Percentiles rank a stretch among this genome's conserved stretches.
Conservation (phyloP, 2,888 invertebrate genomes). For the Zygaena filipendulae region DNA sequence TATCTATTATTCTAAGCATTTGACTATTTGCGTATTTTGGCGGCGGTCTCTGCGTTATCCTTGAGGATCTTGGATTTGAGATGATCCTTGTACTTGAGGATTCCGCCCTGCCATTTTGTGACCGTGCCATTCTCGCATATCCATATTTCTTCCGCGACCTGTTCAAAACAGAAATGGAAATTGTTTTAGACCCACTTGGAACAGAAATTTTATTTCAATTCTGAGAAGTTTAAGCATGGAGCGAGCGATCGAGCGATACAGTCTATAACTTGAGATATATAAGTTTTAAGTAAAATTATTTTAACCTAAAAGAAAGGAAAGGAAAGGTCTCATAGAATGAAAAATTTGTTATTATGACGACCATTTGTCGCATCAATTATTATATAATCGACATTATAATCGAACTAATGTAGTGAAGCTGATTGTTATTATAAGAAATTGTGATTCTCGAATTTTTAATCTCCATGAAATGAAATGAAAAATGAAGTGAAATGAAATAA, state of each 20-base stretch:
- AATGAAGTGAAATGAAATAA: too few species aligned
- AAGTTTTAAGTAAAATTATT: too few species aligned
- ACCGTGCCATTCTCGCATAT: slow-evolving; percentile 96
- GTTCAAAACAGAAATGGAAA: slow-evolving; percentile 19
- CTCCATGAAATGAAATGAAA: too few species aligned
- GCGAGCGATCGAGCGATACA: neutral
- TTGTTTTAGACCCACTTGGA: neutral
- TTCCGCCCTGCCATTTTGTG: slow-evolving; percentile 97
- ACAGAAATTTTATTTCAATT: neutral
- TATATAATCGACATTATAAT: too few species aligned
- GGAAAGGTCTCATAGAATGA: too few species aligned
- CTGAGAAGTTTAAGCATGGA: neutral
- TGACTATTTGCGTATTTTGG: slow-evolving; percentile 53
- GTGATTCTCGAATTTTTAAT: too few species aligned
- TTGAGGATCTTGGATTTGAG: slow-evolving; percentile 88
- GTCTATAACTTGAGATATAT: too few species aligned
- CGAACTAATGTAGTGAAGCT: too few species aligned
- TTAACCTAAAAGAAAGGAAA: too few species aligned
- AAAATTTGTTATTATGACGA: too few species aligned
- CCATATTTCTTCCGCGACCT: slow-evolving; percentile 99
- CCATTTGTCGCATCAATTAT: too few species aligned
- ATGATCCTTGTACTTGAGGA: slow-evolving; percentile 95
- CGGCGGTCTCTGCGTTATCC: slow-evolving; percentile 69
- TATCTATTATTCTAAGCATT: neutral
- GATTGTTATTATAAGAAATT: too few species aligned